Evolutionary conservation across 2,797 vertebrate genomes (phyloP), one percentile per base, ranked within the genome.

Genomic region (Geotrypetes seraphini): DNA sequence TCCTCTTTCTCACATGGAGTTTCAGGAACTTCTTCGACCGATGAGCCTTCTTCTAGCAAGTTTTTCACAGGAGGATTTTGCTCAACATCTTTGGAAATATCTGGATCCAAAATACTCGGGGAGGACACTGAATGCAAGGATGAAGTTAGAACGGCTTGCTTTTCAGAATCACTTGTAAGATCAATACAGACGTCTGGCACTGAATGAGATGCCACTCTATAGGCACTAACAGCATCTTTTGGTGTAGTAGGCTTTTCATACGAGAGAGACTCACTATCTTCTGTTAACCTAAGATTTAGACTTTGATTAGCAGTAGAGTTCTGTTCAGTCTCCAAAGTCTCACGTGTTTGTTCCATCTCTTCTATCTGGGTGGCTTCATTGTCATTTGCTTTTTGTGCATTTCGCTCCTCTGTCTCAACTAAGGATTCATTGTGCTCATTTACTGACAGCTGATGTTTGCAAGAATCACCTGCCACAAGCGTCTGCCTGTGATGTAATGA

Each of bases 291-390:
- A 16, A 26, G 26, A 19, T 48, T 38, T 19, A 26, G 1, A 8
- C 4, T 25, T 10, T 39, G 27, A 21, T 31, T 50, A 16, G 63
- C 52, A 22, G 32, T 12, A 41, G 22, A 36, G 51, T 13, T 31
- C 16, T 31, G 33, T 24, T 38, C 44, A 39, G 43, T 49, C 25
- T 28, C 40, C 5, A 39, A 54, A 37, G 48, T 23, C 10, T 42
- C 31, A 25, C 43, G 36, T 18, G 53, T 27, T 5, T 53, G 41
- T 27, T 62, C 52, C 10, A 49, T 33, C n/a, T 78, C 76, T 18
- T 86, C 88, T 4, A 83, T 79, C 63, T 90, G 85, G 2, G 83
- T 86, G 25, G 66, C 75, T 66, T 89, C 81, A 12, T 75, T 80
- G 29, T 82, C 83, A n/a, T 84, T 85, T 1, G 5, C 23, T 10